Conservation (phyloP, 2,888 invertebrate genomes). For the Bruchidius siliquastri region DNA sequence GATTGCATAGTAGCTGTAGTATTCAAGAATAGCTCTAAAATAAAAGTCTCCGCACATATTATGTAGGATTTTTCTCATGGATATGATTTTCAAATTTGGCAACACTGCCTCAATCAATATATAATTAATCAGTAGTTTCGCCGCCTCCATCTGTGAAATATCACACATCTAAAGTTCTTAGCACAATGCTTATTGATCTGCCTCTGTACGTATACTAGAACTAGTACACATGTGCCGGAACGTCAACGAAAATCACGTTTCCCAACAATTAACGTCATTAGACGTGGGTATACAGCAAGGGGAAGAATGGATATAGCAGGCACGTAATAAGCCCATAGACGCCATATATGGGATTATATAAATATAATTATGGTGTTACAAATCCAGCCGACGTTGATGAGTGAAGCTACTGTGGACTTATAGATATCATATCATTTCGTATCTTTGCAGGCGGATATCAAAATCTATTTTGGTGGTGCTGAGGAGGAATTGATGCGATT, state of each 20-base stretch:
- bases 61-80: too few relatives aligned
- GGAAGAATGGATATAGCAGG: neutral
- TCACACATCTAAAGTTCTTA: neutral
- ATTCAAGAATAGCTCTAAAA: too few relatives aligned
- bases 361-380: too few relatives aligned
- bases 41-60: too few relatives aligned
- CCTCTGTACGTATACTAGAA: neutral
- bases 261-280: neutral
- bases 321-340: neutral
- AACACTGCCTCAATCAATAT: neutral
- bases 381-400: too few relatives aligned
- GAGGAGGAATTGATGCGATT: too few relatives aligned
- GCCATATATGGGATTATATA: too few relatives aligned
- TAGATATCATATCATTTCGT: too few relatives aligned
- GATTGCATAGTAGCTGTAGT: too few relatives aligned
- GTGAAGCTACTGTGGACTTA: too few relatives aligned
- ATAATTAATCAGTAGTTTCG: neutral
- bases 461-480: too few relatives aligned
- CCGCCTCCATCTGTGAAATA: neutral
- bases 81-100: neutral
- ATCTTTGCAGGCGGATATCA: too few relatives aligned
- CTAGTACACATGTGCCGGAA: neutral
- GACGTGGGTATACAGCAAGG: neutral
- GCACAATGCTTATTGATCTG: neutral
- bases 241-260: neutral